Percentiles rank a stretch among this genome's conserved stretches.
phyloP scores from a whole-genome alignment of 2,888 invertebrate species.

The Pilophorus perplexus region DNA sequence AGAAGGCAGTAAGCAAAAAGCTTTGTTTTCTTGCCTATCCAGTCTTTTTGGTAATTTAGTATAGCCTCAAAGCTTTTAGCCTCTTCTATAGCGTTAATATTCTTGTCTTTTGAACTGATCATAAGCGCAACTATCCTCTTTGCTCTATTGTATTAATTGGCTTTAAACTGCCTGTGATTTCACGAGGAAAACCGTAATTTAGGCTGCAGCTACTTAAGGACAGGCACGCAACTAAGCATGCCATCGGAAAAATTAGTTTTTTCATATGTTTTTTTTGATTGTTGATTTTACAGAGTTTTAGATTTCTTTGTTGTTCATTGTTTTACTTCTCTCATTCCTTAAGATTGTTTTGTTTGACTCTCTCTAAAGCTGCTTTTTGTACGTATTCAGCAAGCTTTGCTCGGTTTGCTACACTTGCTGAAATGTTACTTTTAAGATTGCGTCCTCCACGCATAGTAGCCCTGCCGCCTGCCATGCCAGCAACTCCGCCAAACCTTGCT shows the following conservation, averaged over 20 bases:
- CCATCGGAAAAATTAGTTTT: background rate
- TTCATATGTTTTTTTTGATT: background rate
- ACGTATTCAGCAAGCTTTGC: background rate
- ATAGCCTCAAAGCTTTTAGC: background rate
- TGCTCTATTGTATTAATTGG: background rate
- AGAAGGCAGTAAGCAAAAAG: background rate
- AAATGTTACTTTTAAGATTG: background rate
- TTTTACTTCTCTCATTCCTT: background rate
- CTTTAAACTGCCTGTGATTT: background rate
- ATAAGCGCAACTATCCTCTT: background rate
- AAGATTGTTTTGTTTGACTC: slow-evolving; percentile 1
- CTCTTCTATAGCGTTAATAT: background rate
- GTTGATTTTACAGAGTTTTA: background rate
- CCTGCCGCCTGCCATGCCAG: background rate
- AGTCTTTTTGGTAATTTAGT: background rate
- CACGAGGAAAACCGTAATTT: background rate
- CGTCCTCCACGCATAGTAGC: background rate
- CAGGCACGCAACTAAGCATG: background rate
- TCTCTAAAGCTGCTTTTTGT: background rate
- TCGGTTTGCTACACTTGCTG: background rate
- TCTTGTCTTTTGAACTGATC: background rate
- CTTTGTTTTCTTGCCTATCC: background rate
- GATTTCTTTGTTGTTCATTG: background rate
- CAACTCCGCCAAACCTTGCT: background rate
- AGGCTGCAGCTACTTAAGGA: background rate